A percentile compares a stretch with the other conserved stretches of the same genome.
Evolutionary conservation across 1,140 invertebrate species (phyloP).

Genomic region (Artemia franciscana): DNA sequence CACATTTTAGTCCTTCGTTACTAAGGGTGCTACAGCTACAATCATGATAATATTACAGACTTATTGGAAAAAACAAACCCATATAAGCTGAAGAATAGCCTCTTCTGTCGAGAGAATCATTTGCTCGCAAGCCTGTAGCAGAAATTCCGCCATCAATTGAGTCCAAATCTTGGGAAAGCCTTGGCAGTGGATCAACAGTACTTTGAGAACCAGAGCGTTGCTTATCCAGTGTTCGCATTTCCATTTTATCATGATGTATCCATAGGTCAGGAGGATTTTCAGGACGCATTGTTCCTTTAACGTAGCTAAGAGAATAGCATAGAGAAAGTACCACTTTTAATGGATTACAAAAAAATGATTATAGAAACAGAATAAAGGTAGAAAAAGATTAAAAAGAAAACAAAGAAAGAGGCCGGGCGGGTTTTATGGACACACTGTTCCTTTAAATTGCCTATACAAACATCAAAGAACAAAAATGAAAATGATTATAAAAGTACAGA

Average conservation of each 20-base stretch:
- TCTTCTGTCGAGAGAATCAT: conserved; percentile 43
- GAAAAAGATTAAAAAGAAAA: too few species aligned
- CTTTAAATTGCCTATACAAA: too few species aligned
- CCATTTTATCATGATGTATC: conserved; percentile 95
- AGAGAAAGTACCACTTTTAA: too few species aligned
- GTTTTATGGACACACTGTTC: too few species aligned
- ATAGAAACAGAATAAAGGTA: too few species aligned
- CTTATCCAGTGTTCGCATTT: conserved; percentile 51
- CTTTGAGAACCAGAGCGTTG: conserved; percentile 9
- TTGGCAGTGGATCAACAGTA: conserved; percentile 13
- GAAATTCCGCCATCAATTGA: conserved; percentile 19
- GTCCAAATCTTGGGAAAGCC: conserved; percentile 37
- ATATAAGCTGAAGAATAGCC: conserved; percentile 45
- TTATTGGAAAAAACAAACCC: conserved; percentile 35
- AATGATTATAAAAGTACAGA: too few species aligned
- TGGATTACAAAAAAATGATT: too few species aligned
- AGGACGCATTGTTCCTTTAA: conserved; percentile 25
- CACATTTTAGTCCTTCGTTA: too few species aligned
- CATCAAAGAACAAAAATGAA: too few species aligned
- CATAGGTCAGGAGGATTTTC: conserved; percentile 88
- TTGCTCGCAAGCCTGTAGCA: conserved; percentile 24
- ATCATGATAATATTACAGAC: conserved; percentile 9
- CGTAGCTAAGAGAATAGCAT: conserved; percentile 13
- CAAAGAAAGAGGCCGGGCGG: too few species aligned
- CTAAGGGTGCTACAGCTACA: not conserved